Evolutionary conservation across 1,140 invertebrate genomes (phyloP).

Genomic region (Proctacanthus coquilletti): DNA sequence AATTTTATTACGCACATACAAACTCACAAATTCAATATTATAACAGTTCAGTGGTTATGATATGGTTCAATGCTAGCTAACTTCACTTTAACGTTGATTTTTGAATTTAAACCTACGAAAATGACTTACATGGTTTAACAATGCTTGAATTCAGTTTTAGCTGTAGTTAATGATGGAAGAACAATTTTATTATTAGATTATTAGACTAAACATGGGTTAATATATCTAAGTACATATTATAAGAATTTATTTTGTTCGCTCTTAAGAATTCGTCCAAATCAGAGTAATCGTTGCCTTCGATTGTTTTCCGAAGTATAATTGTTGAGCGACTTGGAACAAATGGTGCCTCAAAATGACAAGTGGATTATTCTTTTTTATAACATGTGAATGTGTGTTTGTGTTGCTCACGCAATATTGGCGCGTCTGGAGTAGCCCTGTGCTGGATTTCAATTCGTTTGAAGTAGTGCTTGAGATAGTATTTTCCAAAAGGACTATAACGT

Average conservation of each 20-base stretch:
- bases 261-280: too few species aligned
- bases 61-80: background rate
- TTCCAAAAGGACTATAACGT: conserved; percentile 13
- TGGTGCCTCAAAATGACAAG: background rate
- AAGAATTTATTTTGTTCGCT: too few species aligned
- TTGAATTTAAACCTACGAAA: too few species aligned
- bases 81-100: too few species aligned
- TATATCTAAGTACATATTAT: too few species aligned
- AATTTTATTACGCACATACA: background rate
- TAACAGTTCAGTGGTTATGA: background rate
- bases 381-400: background rate
- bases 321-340: background rate
- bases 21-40: background rate
- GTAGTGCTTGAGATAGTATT: conserved; percentile 19
- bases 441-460: conserved; percentile 31
- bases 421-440: conserved; percentile 23
- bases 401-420: conserved; percentile 11
- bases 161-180: too few species aligned
- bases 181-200: too few species aligned
- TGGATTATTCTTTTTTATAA: background rate
- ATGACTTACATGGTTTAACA: too few species aligned
- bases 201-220: too few species aligned
- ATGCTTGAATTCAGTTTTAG: too few species aligned
- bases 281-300: background rate
- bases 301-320: background rate